Percentiles rank a stretch among this genome's conserved stretches.
phyloP scores from a whole-genome alignment of 2,113 vertebrate genomes.

The Bombycilla garrulus region DNA sequence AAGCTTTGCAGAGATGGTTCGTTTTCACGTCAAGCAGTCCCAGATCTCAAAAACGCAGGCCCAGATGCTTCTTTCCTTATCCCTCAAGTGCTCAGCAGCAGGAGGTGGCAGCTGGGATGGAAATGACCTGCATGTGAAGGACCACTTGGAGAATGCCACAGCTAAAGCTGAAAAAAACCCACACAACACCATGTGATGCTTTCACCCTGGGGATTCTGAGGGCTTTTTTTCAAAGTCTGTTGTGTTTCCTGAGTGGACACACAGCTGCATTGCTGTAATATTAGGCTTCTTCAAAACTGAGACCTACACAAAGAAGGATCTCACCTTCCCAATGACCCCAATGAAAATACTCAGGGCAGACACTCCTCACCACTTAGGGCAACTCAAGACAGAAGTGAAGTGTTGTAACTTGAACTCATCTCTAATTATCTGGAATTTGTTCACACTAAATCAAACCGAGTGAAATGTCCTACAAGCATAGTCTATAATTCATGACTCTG shows the following conservation, averaged over 20 bases:
- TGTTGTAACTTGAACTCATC: neutral
- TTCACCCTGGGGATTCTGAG: neutral
- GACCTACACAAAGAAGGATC: neutral
- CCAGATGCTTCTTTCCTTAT: neutral
- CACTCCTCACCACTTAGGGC: neutral
- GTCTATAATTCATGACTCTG: conserved; percentile 29
- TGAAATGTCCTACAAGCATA: neutral
- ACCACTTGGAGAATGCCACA: neutral
- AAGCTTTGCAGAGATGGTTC: neutral
- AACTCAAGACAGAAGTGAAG: neutral
- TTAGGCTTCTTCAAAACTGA: neutral
- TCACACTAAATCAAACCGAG: neutral
- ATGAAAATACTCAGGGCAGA: neutral
- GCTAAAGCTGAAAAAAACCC: neutral
- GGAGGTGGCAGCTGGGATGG: neutral
- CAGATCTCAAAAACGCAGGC: neutral
- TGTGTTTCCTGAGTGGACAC: neutral
- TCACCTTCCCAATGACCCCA: neutral
- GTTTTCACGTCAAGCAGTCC: neutral
- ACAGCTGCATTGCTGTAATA: neutral
- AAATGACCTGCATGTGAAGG: neutral
- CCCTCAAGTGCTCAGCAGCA: neutral
- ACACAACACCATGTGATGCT: neutral
- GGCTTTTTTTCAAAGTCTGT: neutral
- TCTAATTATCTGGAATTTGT: conserved; percentile 19